A percentile compares a stretch with the other conserved stretches of the same genome.
Evolutionary conservation across 2,888 invertebrate species (phyloP).

Genomic region (Tipula lateralis): DNA sequence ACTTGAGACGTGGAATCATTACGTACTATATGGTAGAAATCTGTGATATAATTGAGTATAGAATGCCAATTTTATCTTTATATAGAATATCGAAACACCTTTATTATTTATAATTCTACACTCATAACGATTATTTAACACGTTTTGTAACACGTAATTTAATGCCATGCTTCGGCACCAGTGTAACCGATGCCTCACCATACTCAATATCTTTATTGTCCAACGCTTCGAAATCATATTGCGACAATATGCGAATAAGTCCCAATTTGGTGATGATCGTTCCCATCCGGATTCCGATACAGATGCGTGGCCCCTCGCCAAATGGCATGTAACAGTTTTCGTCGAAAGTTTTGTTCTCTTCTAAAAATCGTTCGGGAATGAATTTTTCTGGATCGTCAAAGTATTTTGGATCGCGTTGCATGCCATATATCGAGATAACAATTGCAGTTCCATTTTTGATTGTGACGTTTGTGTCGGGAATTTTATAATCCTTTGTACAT

Average conservation of each 20-base stretch:
- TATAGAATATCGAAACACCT: no score
- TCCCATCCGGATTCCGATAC: conserved; percentile 30
- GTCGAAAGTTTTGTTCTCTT: not conserved
- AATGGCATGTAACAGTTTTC: conserved; percentile 31
- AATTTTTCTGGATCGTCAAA: conserved; percentile 31
- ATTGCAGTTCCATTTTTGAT: conserved; percentile 28
- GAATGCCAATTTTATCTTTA: no score
- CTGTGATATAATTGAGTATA: no score
- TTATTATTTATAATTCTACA: no score
- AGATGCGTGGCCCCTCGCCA: conserved; percentile 32
- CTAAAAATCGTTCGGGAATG: conserved; percentile 30
- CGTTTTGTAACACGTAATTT: conserved; percentile 38
- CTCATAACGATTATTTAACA: no score
- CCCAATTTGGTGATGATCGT: not conserved
- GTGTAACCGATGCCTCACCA: conserved; percentile 39
- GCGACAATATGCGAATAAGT: not conserved
- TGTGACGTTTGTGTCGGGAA: conserved; percentile 12
- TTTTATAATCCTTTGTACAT: conserved; percentile 29
- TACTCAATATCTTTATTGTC: conserved; percentile 42
- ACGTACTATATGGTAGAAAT: no score
- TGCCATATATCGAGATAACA: conserved; percentile 28
- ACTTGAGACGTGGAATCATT: no score
- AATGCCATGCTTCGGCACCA: conserved; percentile 43
- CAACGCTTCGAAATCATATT: conserved; percentile 32
- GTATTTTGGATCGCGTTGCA: conserved; percentile 31